Conservation (phyloP, 2,797 vertebrate species). For the Poeciliopsis infans region DNA sequence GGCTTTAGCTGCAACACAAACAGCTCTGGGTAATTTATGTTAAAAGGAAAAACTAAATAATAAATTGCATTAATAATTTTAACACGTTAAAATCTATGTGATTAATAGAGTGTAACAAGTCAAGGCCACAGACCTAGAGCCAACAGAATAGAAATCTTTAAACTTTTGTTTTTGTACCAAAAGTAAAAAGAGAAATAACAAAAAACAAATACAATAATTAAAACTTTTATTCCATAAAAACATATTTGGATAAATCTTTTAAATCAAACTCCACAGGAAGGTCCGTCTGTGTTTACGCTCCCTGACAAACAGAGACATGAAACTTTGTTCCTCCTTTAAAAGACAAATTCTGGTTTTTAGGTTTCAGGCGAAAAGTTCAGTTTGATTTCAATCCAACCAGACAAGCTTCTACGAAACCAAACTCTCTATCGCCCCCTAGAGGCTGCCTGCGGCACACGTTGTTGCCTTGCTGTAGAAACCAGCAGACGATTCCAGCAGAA, state of each 20-base stretch:
- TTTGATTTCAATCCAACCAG: background rate
- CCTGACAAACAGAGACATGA: background rate
- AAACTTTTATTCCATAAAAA: conserved; percentile 1
- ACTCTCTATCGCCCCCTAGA: background rate
- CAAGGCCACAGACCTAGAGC: too few relatives aligned
- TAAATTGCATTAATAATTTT: background rate
- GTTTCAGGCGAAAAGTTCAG: background rate
- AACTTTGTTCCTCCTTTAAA: background rate
- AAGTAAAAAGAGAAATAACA: background rate
- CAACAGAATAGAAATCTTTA: background rate
- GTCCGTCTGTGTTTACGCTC: background rate
- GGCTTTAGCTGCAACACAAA: background rate
- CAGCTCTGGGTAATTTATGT: background rate
- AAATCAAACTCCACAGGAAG: background rate
- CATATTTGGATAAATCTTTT: background rate
- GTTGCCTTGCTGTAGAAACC: background rate
- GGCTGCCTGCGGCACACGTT: background rate
- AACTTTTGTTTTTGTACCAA: too few relatives aligned
- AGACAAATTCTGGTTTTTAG: background rate
- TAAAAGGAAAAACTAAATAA: background rate
- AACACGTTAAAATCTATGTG: background rate
- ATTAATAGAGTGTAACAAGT: background rate
- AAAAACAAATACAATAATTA: background rate
- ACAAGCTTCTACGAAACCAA: background rate
- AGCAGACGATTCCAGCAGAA: background rate